Percentiles rank a stretch among this genome's conserved stretches.
Evolutionary conservation across 1,140 invertebrate species (phyloP).

Genomic region (Temnothorax longispinosus): DNA sequence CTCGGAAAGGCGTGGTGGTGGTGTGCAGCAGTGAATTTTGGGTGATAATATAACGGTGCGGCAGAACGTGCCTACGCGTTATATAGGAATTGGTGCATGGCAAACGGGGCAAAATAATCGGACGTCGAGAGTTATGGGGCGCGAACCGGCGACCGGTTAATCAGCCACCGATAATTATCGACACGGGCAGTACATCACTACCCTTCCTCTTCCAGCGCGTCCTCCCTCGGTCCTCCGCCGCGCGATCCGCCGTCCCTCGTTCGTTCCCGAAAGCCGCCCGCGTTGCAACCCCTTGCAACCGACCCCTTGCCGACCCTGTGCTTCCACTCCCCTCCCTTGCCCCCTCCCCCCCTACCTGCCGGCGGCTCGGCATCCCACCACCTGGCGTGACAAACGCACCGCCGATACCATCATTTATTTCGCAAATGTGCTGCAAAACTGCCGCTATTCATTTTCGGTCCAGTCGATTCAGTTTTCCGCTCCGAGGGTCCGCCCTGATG

Average conservation of each 20-base stretch:
- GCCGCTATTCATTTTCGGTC: slow-evolving; percentile 86
- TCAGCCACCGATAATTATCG: slow-evolving; percentile 87
- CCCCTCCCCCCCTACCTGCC: slow-evolving; percentile 55
- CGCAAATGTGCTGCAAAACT: slow-evolving; percentile 86
- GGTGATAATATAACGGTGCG: slow-evolving; percentile 73
- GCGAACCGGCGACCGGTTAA: slow-evolving; percentile 86
- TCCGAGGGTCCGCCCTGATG: slow-evolving; percentile 78
- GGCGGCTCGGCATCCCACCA: slow-evolving; percentile 75
- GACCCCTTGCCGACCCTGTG: slow-evolving; percentile 58
- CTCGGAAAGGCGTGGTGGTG: slow-evolving; percentile 67
- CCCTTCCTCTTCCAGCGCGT: slow-evolving; percentile 73
- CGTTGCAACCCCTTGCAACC: slow-evolving; percentile 62
- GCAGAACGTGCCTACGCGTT: slow-evolving; percentile 77
- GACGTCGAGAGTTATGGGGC: slow-evolving; percentile 85
- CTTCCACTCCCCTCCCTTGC: slow-evolving; percentile 31
- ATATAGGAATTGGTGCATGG: slow-evolving; percentile 83
- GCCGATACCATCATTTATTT: slow-evolving; percentile 86
- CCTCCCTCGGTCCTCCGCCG: slow-evolving; percentile 62
- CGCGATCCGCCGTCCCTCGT: slow-evolving; percentile 63
- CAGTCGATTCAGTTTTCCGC: slow-evolving; percentile 84
- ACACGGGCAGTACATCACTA: slow-evolving; percentile 85
- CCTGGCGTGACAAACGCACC: slow-evolving; percentile 84
- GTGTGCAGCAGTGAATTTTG: slow-evolving; percentile 61
- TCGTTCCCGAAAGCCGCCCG: slow-evolving; percentile 58
- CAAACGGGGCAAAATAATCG: slow-evolving; percentile 85